These are phyloP conservation scores for Myotis myotis DNA, from an alignment of 2,797 vertebrate genomes.

Conservation along the genomic window DNA sequence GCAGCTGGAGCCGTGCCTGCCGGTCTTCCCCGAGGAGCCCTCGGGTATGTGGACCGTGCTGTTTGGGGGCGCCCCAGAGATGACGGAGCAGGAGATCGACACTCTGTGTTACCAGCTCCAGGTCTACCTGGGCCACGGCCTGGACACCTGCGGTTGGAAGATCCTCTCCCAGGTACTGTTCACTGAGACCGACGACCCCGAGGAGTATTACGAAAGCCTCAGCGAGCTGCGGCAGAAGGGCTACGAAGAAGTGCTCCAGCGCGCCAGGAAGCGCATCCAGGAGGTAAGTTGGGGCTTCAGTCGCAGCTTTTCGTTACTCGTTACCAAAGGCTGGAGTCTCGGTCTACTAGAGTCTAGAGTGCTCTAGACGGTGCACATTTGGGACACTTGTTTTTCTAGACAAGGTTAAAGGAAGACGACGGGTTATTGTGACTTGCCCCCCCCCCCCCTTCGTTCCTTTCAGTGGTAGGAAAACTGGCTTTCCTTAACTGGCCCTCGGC, in stretches of 20 bases:
- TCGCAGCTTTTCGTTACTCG: background rate
- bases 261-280: conserved; percentile 91
- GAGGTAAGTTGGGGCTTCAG: conserved; percentile 86
- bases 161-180: conserved; percentile 97
- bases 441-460: background rate
- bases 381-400: background rate
- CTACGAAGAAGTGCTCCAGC: conserved; percentile 93
- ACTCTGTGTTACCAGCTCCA: conserved; percentile 93
- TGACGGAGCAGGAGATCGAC: conserved; percentile 88
- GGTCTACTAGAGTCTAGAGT: too few relatives aligned
- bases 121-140: conserved; percentile 94
- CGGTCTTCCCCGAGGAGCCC: conserved; percentile 93
- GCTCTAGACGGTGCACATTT: background rate
- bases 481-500: background rate
- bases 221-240: conserved; percentile 95
- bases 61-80: conserved; percentile 87
- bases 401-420: background rate
- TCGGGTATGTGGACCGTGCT: conserved; percentile 95
- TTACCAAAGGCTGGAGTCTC: background rate
- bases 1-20: conserved; percentile 93
- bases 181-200: conserved; percentile 92
- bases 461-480: background rate
- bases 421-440: background rate
- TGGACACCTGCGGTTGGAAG: conserved; percentile 98
- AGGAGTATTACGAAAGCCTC: conserved; percentile 98